phyloP scores from a whole-genome alignment of 2,888 invertebrate genomes.

The Limnephilus lunatus region DNA sequence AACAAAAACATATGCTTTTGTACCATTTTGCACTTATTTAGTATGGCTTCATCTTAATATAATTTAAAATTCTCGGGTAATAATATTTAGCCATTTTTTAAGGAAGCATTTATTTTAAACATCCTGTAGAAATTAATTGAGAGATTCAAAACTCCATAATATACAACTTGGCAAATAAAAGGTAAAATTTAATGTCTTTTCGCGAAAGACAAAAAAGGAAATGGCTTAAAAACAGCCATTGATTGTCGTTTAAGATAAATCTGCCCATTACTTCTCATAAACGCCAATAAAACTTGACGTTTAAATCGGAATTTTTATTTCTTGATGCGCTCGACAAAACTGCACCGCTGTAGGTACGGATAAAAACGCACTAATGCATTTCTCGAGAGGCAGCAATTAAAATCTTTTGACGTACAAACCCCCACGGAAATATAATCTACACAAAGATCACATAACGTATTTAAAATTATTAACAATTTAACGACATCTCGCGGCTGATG shows the following conservation, averaged over 20 bases:
- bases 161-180: neutral
- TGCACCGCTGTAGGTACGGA: conserved; percentile 2
- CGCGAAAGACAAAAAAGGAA: neutral
- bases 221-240: neutral
- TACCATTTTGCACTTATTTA: too few species aligned
- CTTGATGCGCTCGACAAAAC: neutral
- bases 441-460: conserved; percentile 10
- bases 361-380: conserved; percentile 4
- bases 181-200: neutral
- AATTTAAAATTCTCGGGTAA: too few species aligned
- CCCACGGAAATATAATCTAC: conserved; percentile 12
- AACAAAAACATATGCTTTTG: too few species aligned
- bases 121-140: neutral
- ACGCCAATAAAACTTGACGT: conserved; percentile 15
- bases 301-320: neutral
- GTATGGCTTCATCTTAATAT: too few species aligned
- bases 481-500: neutral
- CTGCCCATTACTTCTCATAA: neutral
- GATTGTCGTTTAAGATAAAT: conserved; percentile 30
- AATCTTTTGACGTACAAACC: neutral
- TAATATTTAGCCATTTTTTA: neutral
- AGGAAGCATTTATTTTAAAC: neutral
- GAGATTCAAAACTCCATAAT: neutral
- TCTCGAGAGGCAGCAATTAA: conserved; percentile 15
- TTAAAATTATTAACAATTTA: conserved; percentile 24